Evolutionary conservation across 2,113 vertebrate genomes (phyloP).

Genomic region (Hipposideros armiger): DNA sequence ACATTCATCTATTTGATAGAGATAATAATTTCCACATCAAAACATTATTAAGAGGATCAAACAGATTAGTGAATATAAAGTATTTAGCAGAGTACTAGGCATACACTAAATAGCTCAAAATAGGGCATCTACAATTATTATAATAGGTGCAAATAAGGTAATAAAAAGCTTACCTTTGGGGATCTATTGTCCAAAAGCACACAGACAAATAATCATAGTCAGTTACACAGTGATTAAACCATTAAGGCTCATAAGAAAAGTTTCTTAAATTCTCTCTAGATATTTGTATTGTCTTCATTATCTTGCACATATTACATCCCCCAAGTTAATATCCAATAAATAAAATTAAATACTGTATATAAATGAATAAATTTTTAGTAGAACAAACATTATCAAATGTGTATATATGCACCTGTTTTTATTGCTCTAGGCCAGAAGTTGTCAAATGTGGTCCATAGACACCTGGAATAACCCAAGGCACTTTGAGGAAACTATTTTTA

Average conservation of each 20-base stretch:
- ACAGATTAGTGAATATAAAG: neutral
- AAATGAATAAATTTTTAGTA: constrained; percentile 3
- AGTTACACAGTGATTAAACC: constrained; percentile 8
- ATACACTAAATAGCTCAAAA: neutral
- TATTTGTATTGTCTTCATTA: neutral
- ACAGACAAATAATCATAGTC: neutral
- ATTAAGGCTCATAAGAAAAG: neutral
- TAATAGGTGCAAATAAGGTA: neutral
- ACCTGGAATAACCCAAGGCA: neutral
- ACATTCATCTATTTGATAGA: neutral
- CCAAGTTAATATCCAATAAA: neutral
- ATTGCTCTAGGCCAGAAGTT: neutral
- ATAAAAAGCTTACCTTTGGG: neutral
- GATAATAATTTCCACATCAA: neutral
- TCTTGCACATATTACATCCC: neutral
- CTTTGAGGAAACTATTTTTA: neutral
- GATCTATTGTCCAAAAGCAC: neutral
- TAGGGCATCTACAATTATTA: neutral
- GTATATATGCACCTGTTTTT: neutral
- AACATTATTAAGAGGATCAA: neutral
- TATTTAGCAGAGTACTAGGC: neutral
- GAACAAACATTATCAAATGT: neutral
- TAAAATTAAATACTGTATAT: neutral
- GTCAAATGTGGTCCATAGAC: neutral
- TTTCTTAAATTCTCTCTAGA: neutral